Conservation (phyloP, 2,888 invertebrate species). For the Xanthorhoe spadicearia region DNA sequence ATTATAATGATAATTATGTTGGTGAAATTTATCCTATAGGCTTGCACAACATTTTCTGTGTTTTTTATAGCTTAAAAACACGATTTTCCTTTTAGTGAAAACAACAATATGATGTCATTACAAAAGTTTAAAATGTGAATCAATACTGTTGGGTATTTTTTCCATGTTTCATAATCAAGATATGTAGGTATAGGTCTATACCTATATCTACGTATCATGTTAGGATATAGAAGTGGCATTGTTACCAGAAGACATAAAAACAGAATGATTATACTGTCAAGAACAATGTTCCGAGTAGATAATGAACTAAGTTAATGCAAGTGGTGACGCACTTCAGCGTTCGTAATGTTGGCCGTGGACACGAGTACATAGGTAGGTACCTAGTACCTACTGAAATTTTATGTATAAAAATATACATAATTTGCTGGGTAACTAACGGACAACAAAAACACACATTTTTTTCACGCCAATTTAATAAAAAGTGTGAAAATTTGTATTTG, state of each 20-base stretch:
- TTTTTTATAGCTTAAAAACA: not conserved
- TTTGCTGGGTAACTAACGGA: not conserved
- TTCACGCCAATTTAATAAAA: no score
- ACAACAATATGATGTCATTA: slow-evolving; percentile 51
- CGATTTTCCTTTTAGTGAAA: slow-evolving; percentile 57
- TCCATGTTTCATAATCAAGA: slow-evolving; percentile 10
- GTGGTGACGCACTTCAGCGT: slow-evolving; percentile 45
- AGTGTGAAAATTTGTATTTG: no score
- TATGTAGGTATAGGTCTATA: not conserved
- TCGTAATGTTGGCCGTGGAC: slow-evolving; percentile 19
- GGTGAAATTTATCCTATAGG: not conserved
- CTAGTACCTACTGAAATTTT: no score
- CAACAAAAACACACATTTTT: not conserved
- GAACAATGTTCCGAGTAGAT: slow-evolving; percentile 48
- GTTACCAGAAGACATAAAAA: slow-evolving; percentile 53
- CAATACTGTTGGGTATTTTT: slow-evolving; percentile 7
- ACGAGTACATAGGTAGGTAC: no score
- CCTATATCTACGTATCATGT: no score
- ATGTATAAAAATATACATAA: not conserved
- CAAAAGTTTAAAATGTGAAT: slow-evolving; percentile 28
- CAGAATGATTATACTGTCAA: slow-evolving; percentile 53
- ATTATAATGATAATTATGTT: no score
- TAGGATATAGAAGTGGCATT: slow-evolving; percentile 42
- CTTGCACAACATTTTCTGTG: not conserved
- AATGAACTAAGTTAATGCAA: slow-evolving; percentile 47